Conservation (phyloP, 1,140 invertebrate species). For the Chymomyza costata region DNA sequence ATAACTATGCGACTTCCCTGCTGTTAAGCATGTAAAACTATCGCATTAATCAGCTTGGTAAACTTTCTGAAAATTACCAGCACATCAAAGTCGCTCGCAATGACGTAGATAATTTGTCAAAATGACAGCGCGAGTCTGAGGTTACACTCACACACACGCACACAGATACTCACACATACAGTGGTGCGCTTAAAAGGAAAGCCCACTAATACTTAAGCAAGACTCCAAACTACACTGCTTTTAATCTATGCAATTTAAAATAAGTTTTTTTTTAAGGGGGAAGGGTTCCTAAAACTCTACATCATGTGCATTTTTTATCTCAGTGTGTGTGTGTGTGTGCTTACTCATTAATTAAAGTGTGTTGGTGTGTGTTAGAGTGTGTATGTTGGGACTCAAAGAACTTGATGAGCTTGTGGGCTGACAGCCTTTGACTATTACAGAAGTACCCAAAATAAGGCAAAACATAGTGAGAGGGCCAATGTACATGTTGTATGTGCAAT, state of each 20-base stretch:
- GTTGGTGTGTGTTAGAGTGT: slow-evolving; percentile 3
- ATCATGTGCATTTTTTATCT: no score
- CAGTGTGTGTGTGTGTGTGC: slow-evolving; percentile 10
- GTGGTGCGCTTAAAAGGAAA: not conserved
- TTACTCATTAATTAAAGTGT: slow-evolving; percentile 60
- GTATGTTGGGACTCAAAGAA: slow-evolving; percentile 18
- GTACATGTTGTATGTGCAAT: no score
- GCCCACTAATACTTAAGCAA: no score
- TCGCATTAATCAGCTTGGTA: slow-evolving; percentile 62
- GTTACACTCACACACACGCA: not conserved
- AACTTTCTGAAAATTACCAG: slow-evolving; percentile 32
- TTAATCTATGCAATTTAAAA: slow-evolving; percentile 68
- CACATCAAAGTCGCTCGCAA: slow-evolving; percentile 63
- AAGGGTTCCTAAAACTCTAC: no score
- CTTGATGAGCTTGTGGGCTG: no score
- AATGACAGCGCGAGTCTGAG: slow-evolving; percentile 48
- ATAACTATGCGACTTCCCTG: no score
- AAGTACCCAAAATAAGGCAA: no score
- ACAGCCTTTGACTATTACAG: no score
- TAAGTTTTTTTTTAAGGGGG: slow-evolving; percentile 35
- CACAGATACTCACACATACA: not conserved
- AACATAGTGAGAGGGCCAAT: no score
- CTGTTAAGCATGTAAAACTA: slow-evolving; percentile 42
- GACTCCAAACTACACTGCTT: slow-evolving; percentile 52
- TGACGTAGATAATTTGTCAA: slow-evolving; percentile 71